Evolutionary conservation across 30 jellyfish, hydroid and myxozoan species (phyloP).

Genomic region (Pelagia noctiluca): DNA sequence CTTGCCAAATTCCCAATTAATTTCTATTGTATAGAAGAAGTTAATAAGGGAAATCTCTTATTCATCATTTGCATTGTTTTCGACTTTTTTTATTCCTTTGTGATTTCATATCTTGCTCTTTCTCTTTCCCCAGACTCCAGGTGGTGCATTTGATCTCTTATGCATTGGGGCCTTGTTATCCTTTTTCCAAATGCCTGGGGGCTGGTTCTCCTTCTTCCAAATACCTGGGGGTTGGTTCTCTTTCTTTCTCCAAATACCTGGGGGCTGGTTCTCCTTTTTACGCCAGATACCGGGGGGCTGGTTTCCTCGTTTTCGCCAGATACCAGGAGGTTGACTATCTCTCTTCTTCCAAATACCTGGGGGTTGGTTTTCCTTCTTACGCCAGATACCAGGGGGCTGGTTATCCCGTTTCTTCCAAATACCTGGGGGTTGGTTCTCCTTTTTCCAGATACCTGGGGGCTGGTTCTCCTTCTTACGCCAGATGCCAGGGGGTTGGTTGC

Average conservation of each 20-base stretch:
- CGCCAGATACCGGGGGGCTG: conserved; percentile 59
- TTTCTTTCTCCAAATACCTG: conserved; percentile 32
- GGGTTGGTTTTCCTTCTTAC: conserved; percentile 37
- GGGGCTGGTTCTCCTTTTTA: conserved; percentile 24
- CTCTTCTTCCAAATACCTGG: conserved; percentile 54
- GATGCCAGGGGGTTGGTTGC: conserved; percentile 47
- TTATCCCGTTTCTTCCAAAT: conserved; percentile 44
- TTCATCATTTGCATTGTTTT: too few relatives aligned
- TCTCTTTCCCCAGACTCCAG: conserved; percentile 46
- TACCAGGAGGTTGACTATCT: conserved; percentile 46
- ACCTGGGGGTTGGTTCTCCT: conserved; percentile 74
- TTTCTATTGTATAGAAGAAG: too few relatives aligned
- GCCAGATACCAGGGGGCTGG: conserved; percentile 60
- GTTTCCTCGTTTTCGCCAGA: conserved; percentile 43
- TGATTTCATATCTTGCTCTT: too few relatives aligned
- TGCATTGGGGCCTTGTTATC: conserved; percentile 65
- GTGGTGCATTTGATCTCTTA: conserved; percentile 34
- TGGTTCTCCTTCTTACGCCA: conserved; percentile 50
- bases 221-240: conserved; percentile 58
- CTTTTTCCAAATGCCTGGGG: conserved; percentile 47
- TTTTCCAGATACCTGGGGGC: conserved; percentile 64
- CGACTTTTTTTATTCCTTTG: too few relatives aligned
- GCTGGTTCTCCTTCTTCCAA: conserved; percentile 37
- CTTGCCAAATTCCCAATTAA: too few relatives aligned
- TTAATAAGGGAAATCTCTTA: too few relatives aligned